Base-by-base conservation (phyloP, 1,140 invertebrate species). In the Acromyrmex heyeri region DNA sequence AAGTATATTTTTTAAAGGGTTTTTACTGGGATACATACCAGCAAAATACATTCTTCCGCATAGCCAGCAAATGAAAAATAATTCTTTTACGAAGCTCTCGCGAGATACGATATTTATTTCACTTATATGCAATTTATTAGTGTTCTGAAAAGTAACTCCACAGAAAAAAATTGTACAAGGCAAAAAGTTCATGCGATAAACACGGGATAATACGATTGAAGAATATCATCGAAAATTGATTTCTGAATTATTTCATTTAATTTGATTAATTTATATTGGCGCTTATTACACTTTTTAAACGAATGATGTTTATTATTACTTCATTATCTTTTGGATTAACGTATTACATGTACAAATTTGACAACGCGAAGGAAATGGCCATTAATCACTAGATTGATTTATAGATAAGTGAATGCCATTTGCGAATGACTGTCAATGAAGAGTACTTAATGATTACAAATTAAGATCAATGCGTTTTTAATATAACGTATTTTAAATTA, bases 71-170 rank as follows among this genome's bases (percentile, higher is more conserved):
- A 38, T 75, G 30, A 50, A 59, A 57, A 67, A 27, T 70, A 48
- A 61, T 62, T 72, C 12, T 44, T 82, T 83, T 38, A 44, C 69
- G 16, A 50, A 73, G 24, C 6, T 14, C 12, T 82, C 21, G 18
- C 38, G 7, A 62, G 27, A 73, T 18, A 2, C 10, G 1, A 21
- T 59, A 57, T 72, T 57, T 61, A 73, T 82, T 59, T 73, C 55
- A 82, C 53, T 27, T 82, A 24, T 55, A 14, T 83, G 34, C 55
- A 16, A 83, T 83, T 83, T 83, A 75, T 75, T 75, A 75, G n/a
- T 10, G 50, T 81, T n/a, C 10, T 30, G 65, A 59, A 2, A 16
- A 44, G 14, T 69, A 3, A 48, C 8, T 38, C 55, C 3, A 10
- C 12, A 30, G n/a, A 73, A 12, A 57, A 44, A 1, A 48, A 4